Evolutionary conservation across 2,888 invertebrate species (phyloP), one percentile per base, ranked within the genome.

Genomic region (Scelioninae gen. 1): DNA sequence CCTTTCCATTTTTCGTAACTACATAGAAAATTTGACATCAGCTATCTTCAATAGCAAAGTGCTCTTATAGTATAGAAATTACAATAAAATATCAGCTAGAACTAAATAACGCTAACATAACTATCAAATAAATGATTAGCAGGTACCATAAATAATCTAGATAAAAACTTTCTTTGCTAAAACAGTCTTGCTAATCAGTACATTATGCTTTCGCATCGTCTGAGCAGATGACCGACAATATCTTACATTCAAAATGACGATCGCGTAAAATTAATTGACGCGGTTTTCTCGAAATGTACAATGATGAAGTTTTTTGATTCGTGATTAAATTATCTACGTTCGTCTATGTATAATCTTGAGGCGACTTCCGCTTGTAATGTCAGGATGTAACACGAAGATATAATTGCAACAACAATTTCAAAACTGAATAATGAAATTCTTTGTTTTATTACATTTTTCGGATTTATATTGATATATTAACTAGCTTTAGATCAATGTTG

Each of bases 181-280:
- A 45, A 60, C 72, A 72, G 72, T 72, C 72, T 72, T 72, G 29
- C 60, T 72, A 72, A 49, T 71, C 71, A 72, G 51, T 72, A 72
- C 60, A 62, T 72, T 72, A 72, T 62, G 53, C 51, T 71, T 16
- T 38, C 40, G 32, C 16, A 45, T 71, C 58, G 29, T 49, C 32
- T 10, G 11, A 32, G 45, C 29, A 38, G 43, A 10, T 15, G 40
- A 63, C 40, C 11, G 38, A 31, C 43, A 43, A 56, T 9, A 49
- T 5, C 49, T 23, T 49, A 8, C 3, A 49, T 11, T 49, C 29
- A 31, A 32, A 49, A 43, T 23, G 32, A 45, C 56, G 15, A n/a
- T 51, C 15, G 5, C 45, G 10, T 60, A 31, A 40, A 71, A 60
- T 60, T 40, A n/a, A n/a, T n/a, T n/a, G 4, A 47, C 10, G 56